phyloP scores from a whole-genome alignment of 2,797 vertebrate genomes.

The Oreochromis mossambicus region DNA sequence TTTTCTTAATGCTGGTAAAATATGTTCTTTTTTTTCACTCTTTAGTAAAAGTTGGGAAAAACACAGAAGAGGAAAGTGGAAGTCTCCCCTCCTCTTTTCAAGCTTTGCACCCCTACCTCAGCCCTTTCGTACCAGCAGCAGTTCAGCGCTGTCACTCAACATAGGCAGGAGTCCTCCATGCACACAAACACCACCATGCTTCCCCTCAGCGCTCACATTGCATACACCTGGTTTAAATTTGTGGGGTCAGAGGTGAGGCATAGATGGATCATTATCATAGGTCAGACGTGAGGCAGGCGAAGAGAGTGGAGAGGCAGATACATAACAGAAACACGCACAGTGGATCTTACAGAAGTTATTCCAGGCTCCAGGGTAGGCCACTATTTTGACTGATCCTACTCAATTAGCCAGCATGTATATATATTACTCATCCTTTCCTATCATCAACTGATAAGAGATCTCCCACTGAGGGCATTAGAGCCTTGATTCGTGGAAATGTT shows the following conservation, averaged over 20 bases:
- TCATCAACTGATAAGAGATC: slow-evolving; percentile 39
- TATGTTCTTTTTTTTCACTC: neutral
- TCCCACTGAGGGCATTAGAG: neutral
- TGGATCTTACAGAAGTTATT: slow-evolving; percentile 4
- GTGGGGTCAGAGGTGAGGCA: slow-evolving; percentile 56
- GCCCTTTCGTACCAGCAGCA: slow-evolving; percentile 31
- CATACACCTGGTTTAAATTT: slow-evolving; percentile 68
- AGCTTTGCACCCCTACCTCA: neutral
- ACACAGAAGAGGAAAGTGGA: neutral
- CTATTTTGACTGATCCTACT: slow-evolving; percentile 44
- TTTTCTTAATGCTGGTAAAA: neutral
- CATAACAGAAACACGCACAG: slow-evolving; percentile 3
- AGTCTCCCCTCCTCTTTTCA: neutral
- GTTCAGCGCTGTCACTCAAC: slow-evolving; percentile 63
- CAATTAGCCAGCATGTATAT: slow-evolving; percentile 24
- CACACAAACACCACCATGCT: slow-evolving; percentile 44
- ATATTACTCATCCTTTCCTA: slow-evolving; percentile 31
- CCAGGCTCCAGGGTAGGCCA: neutral
- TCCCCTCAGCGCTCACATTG: neutral
- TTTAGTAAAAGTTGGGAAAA: neutral
- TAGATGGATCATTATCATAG: slow-evolving; percentile 59
- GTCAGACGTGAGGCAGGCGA: slow-evolving; percentile 53
- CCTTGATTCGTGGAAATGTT: neutral
- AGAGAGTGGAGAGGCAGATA: slow-evolving; percentile 2
- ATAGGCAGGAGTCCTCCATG: slow-evolving; percentile 34